Evolutionary conservation across 2,797 vertebrate genomes (phyloP).

Genomic region (Harpagifer antarcticus): DNA sequence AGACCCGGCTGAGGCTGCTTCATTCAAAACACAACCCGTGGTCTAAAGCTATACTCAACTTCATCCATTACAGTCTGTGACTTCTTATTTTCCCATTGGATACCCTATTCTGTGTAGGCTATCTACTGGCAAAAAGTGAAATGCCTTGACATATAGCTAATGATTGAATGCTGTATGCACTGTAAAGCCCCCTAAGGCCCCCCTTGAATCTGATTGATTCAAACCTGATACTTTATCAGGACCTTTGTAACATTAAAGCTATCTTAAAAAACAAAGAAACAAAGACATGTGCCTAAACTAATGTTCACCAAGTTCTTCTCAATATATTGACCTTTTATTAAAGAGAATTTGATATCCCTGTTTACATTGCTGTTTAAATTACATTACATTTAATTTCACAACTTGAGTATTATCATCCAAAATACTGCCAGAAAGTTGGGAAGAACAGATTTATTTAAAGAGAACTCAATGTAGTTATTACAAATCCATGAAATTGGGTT

Average conservation of each 20-base stretch:
- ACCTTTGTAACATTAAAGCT: background rate
- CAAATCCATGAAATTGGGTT: background rate
- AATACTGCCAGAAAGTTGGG: background rate
- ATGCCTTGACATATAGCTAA: background rate
- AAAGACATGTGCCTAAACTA: background rate
- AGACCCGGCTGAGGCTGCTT: too few species aligned
- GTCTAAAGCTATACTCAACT: background rate
- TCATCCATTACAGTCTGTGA: background rate
- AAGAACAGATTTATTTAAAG: background rate
- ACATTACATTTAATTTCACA: too few species aligned
- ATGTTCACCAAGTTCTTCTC: background rate
- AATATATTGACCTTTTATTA: conserved; percentile 3
- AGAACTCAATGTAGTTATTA: background rate
- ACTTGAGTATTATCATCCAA: background rate
- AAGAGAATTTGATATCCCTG: background rate
- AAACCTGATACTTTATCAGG: background rate
- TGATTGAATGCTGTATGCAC: too few species aligned
- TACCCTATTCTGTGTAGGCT: background rate
- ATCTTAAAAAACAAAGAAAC: background rate
- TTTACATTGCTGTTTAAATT: background rate
- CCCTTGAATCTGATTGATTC: background rate
- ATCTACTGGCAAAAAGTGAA: background rate
- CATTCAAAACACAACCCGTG: background rate
- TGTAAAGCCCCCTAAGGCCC: too few species aligned
- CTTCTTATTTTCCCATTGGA: background rate